These are phyloP conservation scores for Celastrina argiolus DNA, from an alignment of 2,888 invertebrate genomes.

Conservation along the genomic window DNA sequence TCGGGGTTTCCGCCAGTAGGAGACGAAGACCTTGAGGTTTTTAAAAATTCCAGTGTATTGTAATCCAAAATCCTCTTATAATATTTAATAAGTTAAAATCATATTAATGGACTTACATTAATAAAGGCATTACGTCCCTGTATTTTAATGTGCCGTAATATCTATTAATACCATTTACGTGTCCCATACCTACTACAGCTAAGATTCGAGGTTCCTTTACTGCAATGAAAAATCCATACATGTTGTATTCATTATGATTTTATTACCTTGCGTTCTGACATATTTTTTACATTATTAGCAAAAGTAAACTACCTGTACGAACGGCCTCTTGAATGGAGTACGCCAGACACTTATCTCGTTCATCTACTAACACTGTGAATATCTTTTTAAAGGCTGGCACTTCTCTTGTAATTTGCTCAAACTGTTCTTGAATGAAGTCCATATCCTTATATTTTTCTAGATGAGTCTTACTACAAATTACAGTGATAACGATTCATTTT, in stretches of 20 bases:
- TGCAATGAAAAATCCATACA: constrained; percentile 33
- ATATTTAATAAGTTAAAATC: no score
- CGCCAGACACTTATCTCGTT: constrained; percentile 67
- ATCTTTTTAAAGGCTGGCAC: constrained; percentile 72
- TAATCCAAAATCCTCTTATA: no score
- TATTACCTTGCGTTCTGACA: not conserved
- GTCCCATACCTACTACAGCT: constrained; percentile 98
- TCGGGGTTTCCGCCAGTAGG: no score
- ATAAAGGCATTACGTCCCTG: constrained; percentile 63
- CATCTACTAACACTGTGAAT: constrained; percentile 71
- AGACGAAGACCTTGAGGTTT: no score
- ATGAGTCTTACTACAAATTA: constrained; percentile 54
- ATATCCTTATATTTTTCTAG: constrained; percentile 66
- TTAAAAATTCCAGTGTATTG: no score
- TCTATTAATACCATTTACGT: constrained; percentile 89
- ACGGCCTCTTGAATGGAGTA: constrained; percentile 70
- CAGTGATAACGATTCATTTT: no score
- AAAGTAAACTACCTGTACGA: constrained; percentile 49
- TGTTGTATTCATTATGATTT: no score
- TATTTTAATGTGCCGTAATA: constrained; percentile 69
- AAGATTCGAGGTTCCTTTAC: constrained; percentile 84
- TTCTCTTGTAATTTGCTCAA: constrained; percentile 64
- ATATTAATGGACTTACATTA: constrained; percentile 51
- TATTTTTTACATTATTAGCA: not conserved
- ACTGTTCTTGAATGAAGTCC: constrained; percentile 66